Evolutionary conservation across 2,888 invertebrate species (phyloP).

Genomic region (Ormyrus nitidulus): DNA sequence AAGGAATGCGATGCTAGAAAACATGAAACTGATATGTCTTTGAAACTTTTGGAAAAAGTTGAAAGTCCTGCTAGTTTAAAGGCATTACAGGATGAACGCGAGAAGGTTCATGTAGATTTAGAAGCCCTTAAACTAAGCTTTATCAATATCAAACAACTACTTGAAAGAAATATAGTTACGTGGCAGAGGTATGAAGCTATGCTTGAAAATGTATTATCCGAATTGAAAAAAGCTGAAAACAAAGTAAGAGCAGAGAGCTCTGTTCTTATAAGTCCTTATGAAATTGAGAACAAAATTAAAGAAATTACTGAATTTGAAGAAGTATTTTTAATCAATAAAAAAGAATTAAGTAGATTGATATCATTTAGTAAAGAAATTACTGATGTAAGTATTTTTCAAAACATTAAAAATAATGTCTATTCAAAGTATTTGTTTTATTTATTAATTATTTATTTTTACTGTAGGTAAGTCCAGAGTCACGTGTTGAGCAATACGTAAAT

Average conservation of each 20-base stretch:
- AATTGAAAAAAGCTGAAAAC: slow-evolving; percentile 88
- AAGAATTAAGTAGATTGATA: slow-evolving; percentile 82
- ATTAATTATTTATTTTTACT: background rate
- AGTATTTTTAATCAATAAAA: slow-evolving; percentile 81
- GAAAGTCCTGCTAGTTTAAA: slow-evolving; percentile 84
- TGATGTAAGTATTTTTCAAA: slow-evolving; percentile 78
- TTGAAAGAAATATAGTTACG: slow-evolving; percentile 84
- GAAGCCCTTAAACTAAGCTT: slow-evolving; percentile 83
- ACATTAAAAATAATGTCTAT: background rate
- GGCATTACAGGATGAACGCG: slow-evolving; percentile 82
- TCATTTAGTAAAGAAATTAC: slow-evolving; percentile 84
- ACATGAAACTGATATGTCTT: slow-evolving; percentile 82
- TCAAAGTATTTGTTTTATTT: background rate
- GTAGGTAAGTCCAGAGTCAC: slow-evolving; percentile 81
- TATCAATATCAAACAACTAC: slow-evolving; percentile 81
- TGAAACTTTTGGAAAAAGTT: slow-evolving; percentile 83
- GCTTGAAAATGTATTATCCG: slow-evolving; percentile 84
- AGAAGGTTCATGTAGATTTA: slow-evolving; percentile 83
- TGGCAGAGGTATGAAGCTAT: slow-evolving; percentile 89
- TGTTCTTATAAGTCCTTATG: slow-evolving; percentile 82
- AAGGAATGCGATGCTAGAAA: slow-evolving; percentile 83
- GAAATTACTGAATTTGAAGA: slow-evolving; percentile 81
- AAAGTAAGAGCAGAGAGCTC: slow-evolving; percentile 85
- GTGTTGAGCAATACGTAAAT: slow-evolving; percentile 87
- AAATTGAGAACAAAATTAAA: slow-evolving; percentile 82